These are phyloP conservation scores for Hydrolagus affinis DNA, from an alignment of 2,113 vertebrate genomes.

Conservation along the genomic window DNA sequence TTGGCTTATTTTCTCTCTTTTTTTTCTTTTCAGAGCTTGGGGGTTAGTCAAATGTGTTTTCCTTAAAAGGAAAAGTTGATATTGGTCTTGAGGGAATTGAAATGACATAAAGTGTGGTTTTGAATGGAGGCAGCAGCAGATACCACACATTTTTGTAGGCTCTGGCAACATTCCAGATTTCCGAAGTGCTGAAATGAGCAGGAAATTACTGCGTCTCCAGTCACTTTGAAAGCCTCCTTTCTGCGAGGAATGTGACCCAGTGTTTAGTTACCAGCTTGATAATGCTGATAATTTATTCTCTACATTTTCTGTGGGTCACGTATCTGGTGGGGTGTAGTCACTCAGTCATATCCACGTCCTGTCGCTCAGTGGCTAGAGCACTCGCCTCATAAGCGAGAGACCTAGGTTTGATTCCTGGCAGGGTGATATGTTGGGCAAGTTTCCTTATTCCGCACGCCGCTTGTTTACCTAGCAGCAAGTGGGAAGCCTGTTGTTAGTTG, in stretches of 20 bases:
- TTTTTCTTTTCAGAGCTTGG: not conserved
- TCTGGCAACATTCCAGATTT: slow-evolving; percentile 40
- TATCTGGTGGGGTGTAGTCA: not conserved
- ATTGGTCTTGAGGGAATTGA: slow-evolving; percentile 35
- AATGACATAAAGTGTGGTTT: slow-evolving; percentile 39
- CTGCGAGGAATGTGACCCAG: not conserved
- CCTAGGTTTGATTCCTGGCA: no score
- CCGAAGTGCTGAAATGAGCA: slow-evolving; percentile 22
- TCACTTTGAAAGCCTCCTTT: not conserved
- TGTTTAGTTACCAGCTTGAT: not conserved
- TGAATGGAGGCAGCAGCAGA: slow-evolving; percentile 39
- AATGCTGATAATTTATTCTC: not conserved
- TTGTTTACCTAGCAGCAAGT: no score
- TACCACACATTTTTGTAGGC: slow-evolving; percentile 43
- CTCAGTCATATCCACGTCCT: not conserved
- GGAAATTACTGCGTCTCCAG: not conserved
- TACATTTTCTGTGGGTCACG: not conserved
- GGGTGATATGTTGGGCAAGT: no score
- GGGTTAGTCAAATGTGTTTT: slow-evolving; percentile 1
- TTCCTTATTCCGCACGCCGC: no score
- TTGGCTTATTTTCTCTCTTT: not conserved
- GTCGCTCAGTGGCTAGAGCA: no score
- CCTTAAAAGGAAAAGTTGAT: slow-evolving; percentile 35
- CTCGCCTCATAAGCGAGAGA: no score
- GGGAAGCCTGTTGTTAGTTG: no score